A percentile compares a stretch with the other conserved stretches of the same genome.
phyloP scores from a whole-genome alignment of 2,888 invertebrate species.

The Lasioglossum morio region DNA sequence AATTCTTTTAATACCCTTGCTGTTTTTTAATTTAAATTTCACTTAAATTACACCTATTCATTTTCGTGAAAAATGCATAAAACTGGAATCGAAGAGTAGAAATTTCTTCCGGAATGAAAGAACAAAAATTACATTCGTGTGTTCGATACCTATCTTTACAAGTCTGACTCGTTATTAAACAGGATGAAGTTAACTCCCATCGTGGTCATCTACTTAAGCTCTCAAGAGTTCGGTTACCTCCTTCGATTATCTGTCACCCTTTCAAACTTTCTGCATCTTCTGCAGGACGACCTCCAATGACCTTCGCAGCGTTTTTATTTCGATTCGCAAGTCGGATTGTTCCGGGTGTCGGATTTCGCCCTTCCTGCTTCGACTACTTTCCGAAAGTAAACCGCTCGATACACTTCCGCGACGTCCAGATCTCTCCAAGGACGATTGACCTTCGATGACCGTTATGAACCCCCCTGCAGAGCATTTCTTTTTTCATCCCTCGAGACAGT shows the following conservation, averaged over 20 bases:
- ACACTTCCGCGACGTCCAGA: background rate
- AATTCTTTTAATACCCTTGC: too few relatives aligned
- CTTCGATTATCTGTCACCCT: background rate
- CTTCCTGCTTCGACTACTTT: background rate
- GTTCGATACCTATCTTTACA: background rate
- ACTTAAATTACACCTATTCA: background rate
- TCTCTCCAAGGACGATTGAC: background rate
- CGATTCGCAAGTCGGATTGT: background rate
- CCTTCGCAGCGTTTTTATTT: background rate
- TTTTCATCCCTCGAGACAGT: background rate
- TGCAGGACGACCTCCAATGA: background rate
- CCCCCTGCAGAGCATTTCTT: slow-evolving; percentile 4
- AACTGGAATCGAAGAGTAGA: too few relatives aligned
- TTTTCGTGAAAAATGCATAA: too few relatives aligned
- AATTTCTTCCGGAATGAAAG: too few relatives aligned
- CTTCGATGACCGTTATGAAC: slow-evolving; percentile 5
- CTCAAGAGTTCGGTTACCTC: background rate
- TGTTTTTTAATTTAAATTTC: background rate
- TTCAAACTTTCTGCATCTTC: background rate
- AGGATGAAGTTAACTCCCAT: background rate
- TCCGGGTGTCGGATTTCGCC: background rate
- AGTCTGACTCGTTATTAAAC: background rate
- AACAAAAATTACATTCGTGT: too few relatives aligned
- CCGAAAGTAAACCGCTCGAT: background rate
- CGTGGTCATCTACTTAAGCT: background rate